Conservation (phyloP, 2,888 invertebrate genomes). For the Tanytarsus gracilentus region DNA sequence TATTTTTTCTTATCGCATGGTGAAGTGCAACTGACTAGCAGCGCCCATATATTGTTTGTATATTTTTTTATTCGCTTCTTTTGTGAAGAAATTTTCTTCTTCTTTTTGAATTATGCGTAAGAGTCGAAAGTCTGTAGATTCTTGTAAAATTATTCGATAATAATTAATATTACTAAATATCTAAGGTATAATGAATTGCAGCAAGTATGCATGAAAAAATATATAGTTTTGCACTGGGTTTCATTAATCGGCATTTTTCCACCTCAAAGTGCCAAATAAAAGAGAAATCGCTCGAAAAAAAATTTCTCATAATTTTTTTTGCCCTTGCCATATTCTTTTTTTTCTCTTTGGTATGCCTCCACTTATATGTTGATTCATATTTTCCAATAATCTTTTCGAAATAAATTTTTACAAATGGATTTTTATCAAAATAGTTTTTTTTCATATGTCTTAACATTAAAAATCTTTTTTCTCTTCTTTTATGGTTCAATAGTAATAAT, state of each 20-base stretch:
- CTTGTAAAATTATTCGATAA: not conserved
- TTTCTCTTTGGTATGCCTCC: not conserved
- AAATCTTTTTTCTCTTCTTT: not conserved
- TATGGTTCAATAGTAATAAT: too few relatives aligned
- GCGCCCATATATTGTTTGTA: too few relatives aligned
- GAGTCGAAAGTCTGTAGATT: not conserved
- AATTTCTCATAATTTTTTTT: not conserved
- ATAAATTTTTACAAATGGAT: not conserved
- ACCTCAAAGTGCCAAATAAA: slow-evolving; percentile 22
- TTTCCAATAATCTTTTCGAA: not conserved
- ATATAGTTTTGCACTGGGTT: slow-evolving; percentile 24
- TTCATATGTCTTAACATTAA: not conserved
- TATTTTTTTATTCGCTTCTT: too few relatives aligned
- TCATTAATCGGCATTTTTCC: not conserved
- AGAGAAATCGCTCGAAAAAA: not conserved
- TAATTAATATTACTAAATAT: not conserved
- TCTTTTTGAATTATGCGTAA: not conserved
- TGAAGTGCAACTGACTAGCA: slow-evolving; percentile 23
- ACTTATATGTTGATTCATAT: not conserved
- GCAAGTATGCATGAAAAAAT: not conserved
- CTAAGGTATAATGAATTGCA: slow-evolving; percentile 12
- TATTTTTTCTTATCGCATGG: not conserved
- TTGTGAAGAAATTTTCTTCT: not conserved
- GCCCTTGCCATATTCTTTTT: not conserved
- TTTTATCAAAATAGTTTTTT: not conserved